Percentiles rank a stretch among this genome's conserved stretches.
phyloP scores from a whole-genome alignment of 1,140 invertebrate genomes.

The Nephila pilipes region DNA sequence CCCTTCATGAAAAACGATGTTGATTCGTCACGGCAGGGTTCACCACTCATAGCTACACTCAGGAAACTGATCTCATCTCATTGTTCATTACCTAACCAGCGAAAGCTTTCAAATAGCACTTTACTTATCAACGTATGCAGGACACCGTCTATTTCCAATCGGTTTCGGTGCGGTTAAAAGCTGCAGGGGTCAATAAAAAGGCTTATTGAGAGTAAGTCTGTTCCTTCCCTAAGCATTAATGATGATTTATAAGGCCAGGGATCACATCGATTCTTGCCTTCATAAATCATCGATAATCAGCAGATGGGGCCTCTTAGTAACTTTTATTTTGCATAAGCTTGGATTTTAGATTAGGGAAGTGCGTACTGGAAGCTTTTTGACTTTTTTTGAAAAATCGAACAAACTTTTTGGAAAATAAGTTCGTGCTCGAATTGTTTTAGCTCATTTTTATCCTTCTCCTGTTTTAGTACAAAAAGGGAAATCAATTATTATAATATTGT shows the following conservation, averaged over 20 bases:
- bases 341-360: too few species aligned
- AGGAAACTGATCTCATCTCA: not conserved
- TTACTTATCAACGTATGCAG: slow-evolving; percentile 33
- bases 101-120: slow-evolving; percentile 49
- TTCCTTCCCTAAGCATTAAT: slow-evolving; percentile 1
- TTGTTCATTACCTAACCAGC: not conserved
- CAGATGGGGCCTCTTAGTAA: not conserved
- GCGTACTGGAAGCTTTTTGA: too few species aligned
- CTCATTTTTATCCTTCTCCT: too few species aligned
- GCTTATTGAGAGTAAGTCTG: not conserved
- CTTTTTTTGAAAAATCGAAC: too few species aligned
- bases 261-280: not conserved
- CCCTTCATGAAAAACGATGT: slow-evolving; percentile 35
- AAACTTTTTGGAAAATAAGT: too few species aligned
- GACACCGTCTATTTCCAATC: slow-evolving; percentile 30
- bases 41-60: not conserved
- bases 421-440: too few species aligned
- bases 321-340: not conserved
- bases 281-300: slow-evolving; percentile 6
- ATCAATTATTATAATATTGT: too few species aligned
- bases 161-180: not conserved
- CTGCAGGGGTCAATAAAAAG: slow-evolving; percentile 33
- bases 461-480: too few species aligned
- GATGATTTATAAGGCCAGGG: slow-evolving; percentile 9
- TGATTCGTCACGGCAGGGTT: slow-evolving; percentile 23